Percentiles rank a stretch among this genome's conserved stretches.
These are phyloP conservation scores for Lamprotornis superbus DNA, from an alignment of 2,113 vertebrate genomes.

Conservation along the genomic window DNA sequence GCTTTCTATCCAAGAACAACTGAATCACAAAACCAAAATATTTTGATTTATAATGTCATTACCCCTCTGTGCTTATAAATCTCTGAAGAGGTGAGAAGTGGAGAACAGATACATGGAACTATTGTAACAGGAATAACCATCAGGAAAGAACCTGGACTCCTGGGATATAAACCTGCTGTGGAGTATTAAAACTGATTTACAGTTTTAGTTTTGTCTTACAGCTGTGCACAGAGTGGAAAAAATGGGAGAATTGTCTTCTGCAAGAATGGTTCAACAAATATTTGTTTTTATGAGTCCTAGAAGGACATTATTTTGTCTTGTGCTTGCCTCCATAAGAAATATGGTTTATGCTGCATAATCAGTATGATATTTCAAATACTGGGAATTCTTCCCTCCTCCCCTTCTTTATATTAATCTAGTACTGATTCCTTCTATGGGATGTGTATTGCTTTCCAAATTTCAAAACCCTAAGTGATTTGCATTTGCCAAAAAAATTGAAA, in stretches of 20 bases:
- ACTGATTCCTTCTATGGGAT: background rate
- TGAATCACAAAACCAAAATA: background rate
- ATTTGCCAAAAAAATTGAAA: background rate
- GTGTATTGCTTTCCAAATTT: background rate
- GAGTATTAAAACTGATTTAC: conserved; percentile 39
- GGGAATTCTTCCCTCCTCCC: background rate
- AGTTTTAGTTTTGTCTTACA: conserved; percentile 3
- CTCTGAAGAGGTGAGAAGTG: background rate
- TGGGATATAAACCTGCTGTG: conserved; percentile 16
- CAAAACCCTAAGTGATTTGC: background rate
- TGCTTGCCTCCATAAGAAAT: background rate
- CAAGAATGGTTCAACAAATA: conserved; percentile 24
- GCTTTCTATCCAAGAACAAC: background rate
- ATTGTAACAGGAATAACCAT: background rate
- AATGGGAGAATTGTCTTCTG: background rate
- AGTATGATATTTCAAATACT: background rate
- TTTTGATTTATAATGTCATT: background rate
- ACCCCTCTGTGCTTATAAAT: background rate
- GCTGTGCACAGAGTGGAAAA: background rate
- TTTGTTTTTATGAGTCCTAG: background rate
- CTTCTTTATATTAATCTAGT: background rate
- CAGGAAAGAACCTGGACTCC: background rate
- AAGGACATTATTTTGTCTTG: conserved; percentile 10
- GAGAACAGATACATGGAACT: background rate
- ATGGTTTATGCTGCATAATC: background rate